A percentile compares a stretch with the other conserved stretches of the same genome.
Conservation (phyloP, 2,797 vertebrate species). For the Hydrocynus forskahlii region DNA sequence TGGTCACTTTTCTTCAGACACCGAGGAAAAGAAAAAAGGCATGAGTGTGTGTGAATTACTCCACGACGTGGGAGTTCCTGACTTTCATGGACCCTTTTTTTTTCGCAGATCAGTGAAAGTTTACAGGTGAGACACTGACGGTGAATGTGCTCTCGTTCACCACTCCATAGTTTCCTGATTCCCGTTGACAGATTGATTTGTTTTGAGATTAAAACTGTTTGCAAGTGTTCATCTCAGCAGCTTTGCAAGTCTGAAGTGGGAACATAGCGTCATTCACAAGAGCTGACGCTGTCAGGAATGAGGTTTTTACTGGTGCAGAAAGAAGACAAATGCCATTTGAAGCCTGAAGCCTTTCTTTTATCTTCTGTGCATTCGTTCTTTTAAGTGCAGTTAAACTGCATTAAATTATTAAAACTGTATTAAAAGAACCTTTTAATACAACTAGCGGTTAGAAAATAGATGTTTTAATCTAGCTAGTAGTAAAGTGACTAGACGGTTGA, state of each 20-base stretch:
- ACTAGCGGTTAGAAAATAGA: too few species aligned
- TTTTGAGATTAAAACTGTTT: background rate
- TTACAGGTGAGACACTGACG: slow-evolving; percentile 2
- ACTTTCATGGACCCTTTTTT: background rate
- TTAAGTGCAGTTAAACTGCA: too few species aligned
- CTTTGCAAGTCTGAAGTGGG: background rate
- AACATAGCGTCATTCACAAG: slow-evolving; percentile 37
- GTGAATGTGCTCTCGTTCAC: background rate
- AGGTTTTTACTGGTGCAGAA: too few species aligned
- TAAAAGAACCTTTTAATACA: too few species aligned
- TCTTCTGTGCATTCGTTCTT: background rate
- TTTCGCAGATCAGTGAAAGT: background rate
- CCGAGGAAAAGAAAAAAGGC: slow-evolving; percentile 4
- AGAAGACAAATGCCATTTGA: too few species aligned
- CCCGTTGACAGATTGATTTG: slow-evolving; percentile 4
- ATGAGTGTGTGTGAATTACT: slow-evolving; percentile 8
- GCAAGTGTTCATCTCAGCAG: background rate
- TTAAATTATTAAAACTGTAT: too few species aligned
- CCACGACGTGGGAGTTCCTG: background rate
- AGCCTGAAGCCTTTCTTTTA: too few species aligned
- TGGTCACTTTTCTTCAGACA: slow-evolving; percentile 43
- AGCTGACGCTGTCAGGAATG: background rate
- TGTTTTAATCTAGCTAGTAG: too few species aligned
- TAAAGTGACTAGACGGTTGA: too few species aligned
- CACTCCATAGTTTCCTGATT: background rate